Evolutionary conservation across 2,113 vertebrate genomes (phyloP).

Genomic region (Morone saxatilis): DNA sequence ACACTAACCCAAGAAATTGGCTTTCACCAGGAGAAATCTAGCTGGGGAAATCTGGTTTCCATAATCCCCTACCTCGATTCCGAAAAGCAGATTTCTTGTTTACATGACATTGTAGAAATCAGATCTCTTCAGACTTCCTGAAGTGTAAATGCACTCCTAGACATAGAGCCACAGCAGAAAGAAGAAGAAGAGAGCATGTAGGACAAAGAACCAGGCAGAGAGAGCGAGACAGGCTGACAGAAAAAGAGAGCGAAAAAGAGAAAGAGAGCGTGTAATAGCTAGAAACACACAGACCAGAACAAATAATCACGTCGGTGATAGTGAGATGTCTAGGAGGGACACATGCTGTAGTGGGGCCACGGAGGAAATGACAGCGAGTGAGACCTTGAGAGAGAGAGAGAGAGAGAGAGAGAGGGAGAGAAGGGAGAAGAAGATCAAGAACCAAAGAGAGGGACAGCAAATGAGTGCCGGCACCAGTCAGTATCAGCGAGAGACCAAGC

Average conservation of each 20-base stretch:
- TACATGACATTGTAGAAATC: background rate
- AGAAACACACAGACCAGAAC: slow-evolving; percentile 40
- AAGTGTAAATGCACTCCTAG: background rate
- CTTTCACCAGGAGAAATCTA: background rate
- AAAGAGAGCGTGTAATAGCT: slow-evolving; percentile 35
- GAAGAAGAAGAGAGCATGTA: background rate
- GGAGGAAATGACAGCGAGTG: slow-evolving; percentile 34
- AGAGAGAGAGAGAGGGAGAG: slow-evolving; percentile 8
- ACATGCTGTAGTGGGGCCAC: background rate
- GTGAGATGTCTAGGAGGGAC: slow-evolving; percentile 28
- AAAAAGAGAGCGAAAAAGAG: background rate
- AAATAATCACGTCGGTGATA: slow-evolving; percentile 37
- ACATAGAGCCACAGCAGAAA: background rate
- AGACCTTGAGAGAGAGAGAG: background rate
- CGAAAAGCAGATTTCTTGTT: slow-evolving; percentile 1
- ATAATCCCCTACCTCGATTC: background rate
- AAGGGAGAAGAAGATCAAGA: slow-evolving; percentile 21
- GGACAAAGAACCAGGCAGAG: background rate
- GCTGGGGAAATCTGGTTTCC: background rate
- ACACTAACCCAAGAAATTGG: too few relatives aligned
- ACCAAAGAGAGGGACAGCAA: slow-evolving; percentile 34
- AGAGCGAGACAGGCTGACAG: background rate
- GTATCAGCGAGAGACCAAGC: slow-evolving; percentile 50
- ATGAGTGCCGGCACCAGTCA: slow-evolving; percentile 58
- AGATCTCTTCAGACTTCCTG: background rate